Evolutionary conservation across 1,140 invertebrate genomes (phyloP), one percentile per base, ranked within the genome.

Genomic region (Drosophila miranda): DNA sequence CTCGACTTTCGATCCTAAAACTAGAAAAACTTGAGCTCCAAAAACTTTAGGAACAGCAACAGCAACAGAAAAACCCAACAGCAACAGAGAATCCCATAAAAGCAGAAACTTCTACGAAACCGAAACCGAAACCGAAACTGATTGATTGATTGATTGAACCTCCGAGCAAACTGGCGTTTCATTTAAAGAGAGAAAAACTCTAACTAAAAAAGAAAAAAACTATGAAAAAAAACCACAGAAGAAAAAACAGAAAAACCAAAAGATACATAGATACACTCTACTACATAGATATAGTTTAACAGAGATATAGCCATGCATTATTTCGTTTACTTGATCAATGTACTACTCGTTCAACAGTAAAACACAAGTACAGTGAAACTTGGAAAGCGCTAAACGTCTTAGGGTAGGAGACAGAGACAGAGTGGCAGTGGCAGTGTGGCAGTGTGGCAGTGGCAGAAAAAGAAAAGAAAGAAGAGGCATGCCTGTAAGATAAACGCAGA

Each of bases 301-400:
- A 38, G 54, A 26, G 66, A 51, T 68, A 57, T 83, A 84, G 81
- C 75, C 64, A 84, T 86, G 86, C 63, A 67, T 73, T 63, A 64
- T 80, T 81, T 67, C 68, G 63, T 74, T 87, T 70, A 84, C 23
- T 26, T 26, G 23, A 26, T 26, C 23, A 26, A 26, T 4, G 23
- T 26, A 26, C 61, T 86, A 77, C 54, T 26, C 66, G 60, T 73
- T 76, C 80, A 68, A 77, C 79, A 74, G 23, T 26, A 63, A 75
- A 55, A 54, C 26, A 52, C 14, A 52, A 41, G 41, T 41, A 83
- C 76, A 75, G 72, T 72, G 48, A 84, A 63, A 72, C 82, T 86
- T 86, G 81, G 82, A 86, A 86, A 86, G 81, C 81, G 81, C 81
- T 75, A 86, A 86, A 86, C 81, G 81, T 86, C 81, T 86, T 86